These are phyloP conservation scores for Amazona ochrocephala DNA, from an alignment of 2,797 vertebrate species.

Conservation along the genomic window DNA sequence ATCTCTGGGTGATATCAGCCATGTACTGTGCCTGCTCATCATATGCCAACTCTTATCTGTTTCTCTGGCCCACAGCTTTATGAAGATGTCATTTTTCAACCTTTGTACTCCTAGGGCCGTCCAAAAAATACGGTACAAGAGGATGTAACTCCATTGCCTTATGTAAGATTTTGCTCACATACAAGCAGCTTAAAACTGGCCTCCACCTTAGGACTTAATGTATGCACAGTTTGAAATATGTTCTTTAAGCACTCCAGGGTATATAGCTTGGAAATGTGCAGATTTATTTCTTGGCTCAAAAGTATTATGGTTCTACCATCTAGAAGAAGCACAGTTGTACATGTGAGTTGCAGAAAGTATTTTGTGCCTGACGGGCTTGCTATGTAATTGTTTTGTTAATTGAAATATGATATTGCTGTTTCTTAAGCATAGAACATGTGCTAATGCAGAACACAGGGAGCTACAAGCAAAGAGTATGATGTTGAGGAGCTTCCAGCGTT, in stretches of 20 bases:
- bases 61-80: background rate
- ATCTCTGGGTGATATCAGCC: background rate
- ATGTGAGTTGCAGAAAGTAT: background rate
- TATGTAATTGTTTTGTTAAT: constrained; percentile 2
- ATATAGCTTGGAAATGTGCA: background rate
- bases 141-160: background rate
- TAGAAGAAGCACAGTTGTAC: background rate
- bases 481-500: background rate
- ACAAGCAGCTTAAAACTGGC: background rate
- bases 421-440: background rate
- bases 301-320: background rate
- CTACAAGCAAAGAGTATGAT: background rate
- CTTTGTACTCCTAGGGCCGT: constrained; percentile 29
- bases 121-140: background rate
- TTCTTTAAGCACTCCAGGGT: constrained; percentile 31
- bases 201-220: background rate
- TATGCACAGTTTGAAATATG: background rate
- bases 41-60: background rate
- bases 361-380: background rate
- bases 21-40: background rate
- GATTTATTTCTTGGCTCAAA: background rate
- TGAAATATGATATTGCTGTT: background rate
- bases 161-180: background rate
- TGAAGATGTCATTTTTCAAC: background rate
- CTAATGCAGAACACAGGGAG: background rate